Percentiles rank a stretch among this genome's conserved stretches.
Conservation (phyloP, 2,888 invertebrate species). For the Achlya flavicornis region DNA sequence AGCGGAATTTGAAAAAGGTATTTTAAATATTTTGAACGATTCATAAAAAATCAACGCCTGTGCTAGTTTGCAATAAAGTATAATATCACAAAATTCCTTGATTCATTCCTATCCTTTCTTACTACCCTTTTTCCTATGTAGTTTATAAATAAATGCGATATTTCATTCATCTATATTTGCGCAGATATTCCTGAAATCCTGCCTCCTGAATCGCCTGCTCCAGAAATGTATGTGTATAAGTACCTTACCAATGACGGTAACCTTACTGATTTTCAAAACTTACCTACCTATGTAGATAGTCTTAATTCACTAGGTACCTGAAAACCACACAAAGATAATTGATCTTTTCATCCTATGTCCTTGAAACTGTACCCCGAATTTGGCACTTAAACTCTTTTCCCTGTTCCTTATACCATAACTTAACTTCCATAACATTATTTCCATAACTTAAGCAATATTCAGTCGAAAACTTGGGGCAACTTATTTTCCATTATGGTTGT, state of each 20-base stretch:
- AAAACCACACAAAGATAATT: no score
- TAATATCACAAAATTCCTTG: no score
- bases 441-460: no score
- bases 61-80: no score
- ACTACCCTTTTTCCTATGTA: background rate
- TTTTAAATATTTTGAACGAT: background rate
- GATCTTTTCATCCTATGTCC: no score
- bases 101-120: background rate
- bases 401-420: no score
- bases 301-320: no score
- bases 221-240: slow-evolving; percentile 59
- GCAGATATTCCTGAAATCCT: slow-evolving; percentile 73
- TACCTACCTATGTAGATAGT: background rate
- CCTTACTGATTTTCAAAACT: background rate
- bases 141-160: background rate
- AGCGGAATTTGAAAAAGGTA: slow-evolving; percentile 61
- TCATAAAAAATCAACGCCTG: background rate
- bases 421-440: no score
- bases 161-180: slow-evolving; percentile 28
- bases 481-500: no score
- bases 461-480: no score
- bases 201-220: slow-evolving; percentile 61
- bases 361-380: no score
- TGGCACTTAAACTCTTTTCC: no score
- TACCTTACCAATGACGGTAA: slow-evolving; percentile 5